phyloP scores from a whole-genome alignment of 30 jellyfish, hydroid and myxozoan species.

The Hydra vulgaris region DNA sequence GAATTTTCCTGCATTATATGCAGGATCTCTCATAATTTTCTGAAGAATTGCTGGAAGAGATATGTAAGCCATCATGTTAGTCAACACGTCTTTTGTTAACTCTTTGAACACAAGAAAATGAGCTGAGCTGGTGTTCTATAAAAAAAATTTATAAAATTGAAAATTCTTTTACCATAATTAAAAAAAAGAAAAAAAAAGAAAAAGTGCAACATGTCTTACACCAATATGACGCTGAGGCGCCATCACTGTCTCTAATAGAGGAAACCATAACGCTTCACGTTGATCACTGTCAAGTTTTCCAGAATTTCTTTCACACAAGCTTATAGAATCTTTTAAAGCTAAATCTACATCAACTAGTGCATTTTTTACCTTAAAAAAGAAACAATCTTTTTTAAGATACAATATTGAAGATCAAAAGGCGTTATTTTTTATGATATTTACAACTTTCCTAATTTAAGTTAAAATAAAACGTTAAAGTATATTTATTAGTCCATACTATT shows the following conservation, averaged over 20 bases:
- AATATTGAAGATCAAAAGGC: neutral
- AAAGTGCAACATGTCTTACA: slow-evolving; percentile 28
- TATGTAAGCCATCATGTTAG: slow-evolving; percentile 91
- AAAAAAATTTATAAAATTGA: neutral
- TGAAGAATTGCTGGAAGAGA: slow-evolving; percentile 90
- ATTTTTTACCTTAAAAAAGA: neutral
- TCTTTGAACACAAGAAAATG: slow-evolving; percentile 88
- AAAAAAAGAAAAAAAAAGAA: neutral
- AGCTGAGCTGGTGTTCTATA: slow-evolving; percentile 35
- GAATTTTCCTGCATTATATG: slow-evolving; percentile 91
- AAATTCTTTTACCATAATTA: neutral
- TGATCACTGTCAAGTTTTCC: slow-evolving; percentile 80
- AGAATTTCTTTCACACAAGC: slow-evolving; percentile 73
- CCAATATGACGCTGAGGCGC: slow-evolving; percentile 87
- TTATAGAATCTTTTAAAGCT: slow-evolving; percentile 27
- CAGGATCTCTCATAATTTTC: slow-evolving; percentile 95
- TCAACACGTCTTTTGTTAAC: slow-evolving; percentile 75
- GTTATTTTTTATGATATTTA: neutral
- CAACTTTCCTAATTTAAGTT: neutral
- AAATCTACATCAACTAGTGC: slow-evolving; percentile 1
- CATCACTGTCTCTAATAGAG: slow-evolving; percentile 85
- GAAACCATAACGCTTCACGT: slow-evolving; percentile 94
- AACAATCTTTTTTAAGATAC: neutral
- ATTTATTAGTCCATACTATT: no score
- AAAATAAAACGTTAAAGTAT: no score